These are phyloP conservation scores for Megatriorchis doriae DNA, from an alignment of 2,113 vertebrate genomes.

Conservation along the genomic window DNA sequence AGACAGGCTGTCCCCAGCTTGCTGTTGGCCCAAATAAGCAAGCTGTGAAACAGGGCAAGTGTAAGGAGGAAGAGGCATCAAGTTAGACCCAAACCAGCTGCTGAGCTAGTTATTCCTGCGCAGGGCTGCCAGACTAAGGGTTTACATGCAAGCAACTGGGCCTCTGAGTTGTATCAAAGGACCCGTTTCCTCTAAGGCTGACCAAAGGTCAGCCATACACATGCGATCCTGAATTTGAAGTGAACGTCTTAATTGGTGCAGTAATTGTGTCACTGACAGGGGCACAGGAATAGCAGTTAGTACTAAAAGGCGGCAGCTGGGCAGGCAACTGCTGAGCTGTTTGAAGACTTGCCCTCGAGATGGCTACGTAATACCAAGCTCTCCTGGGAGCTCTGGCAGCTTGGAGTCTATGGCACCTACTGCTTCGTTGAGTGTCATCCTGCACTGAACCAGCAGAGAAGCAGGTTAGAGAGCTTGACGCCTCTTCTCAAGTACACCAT, in stretches of 20 bases:
- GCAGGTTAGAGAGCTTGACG: background rate
- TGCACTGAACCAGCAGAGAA: background rate
- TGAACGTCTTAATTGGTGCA: background rate
- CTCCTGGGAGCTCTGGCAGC: background rate
- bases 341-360: background rate
- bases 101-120: background rate
- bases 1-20: background rate
- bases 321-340: background rate
- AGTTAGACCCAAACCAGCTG: background rate
- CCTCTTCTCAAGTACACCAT: background rate
- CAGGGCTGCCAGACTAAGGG: background rate
- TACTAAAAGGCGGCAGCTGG: background rate
- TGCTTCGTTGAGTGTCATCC: background rate
- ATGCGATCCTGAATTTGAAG: background rate
- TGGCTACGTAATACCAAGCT: background rate
- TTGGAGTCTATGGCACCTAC: background rate
- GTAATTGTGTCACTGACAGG: background rate
- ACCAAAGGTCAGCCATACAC: background rate
- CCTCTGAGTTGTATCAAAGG: background rate
- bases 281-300: background rate
- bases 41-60: background rate
- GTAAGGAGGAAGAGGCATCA: background rate
- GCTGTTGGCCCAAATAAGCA: background rate
- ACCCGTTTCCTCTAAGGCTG: background rate
- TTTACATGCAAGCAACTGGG: background rate